A percentile compares a stretch with the other conserved stretches of the same genome.
phyloP scores from a whole-genome alignment of 2,113 vertebrate genomes.

The Saguinus imperator region DNA sequence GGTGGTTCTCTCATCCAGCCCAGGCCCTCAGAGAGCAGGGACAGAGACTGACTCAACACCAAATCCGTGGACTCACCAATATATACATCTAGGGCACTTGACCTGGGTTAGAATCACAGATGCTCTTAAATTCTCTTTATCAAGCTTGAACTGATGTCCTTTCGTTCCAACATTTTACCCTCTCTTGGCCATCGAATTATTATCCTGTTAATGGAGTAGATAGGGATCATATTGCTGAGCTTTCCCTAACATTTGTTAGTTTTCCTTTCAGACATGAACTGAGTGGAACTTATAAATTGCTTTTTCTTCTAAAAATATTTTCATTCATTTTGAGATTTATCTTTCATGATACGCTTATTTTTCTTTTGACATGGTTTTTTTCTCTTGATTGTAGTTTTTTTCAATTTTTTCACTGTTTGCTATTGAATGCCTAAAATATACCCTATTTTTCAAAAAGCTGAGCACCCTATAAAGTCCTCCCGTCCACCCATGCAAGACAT shows the following conservation, averaged over 20 bases:
- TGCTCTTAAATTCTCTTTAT: not conserved
- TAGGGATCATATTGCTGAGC: not conserved
- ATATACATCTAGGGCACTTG: not conserved
- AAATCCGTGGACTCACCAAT: no score
- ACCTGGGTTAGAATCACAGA: not conserved
- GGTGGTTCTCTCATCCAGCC: not conserved
- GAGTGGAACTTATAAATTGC: not conserved
- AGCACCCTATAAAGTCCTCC: not conserved
- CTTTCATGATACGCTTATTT: conserved; percentile 5
- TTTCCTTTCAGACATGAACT: not conserved
- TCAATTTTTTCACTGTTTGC: not conserved
- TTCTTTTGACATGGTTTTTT: not conserved
- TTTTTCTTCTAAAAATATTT: not conserved
- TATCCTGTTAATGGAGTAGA: not conserved
- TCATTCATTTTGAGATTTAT: not conserved
- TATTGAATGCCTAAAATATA: not conserved
- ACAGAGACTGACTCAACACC: not conserved
- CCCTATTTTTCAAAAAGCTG: not conserved
- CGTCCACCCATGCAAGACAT: not conserved
- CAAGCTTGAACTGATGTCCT: not conserved
- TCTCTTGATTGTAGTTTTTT: not conserved
- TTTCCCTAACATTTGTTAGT: not conserved
- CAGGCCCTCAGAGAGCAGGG: not conserved
- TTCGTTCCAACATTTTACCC: not conserved
- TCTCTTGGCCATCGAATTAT: not conserved